Percentiles rank a stretch among this genome's conserved stretches.
These are phyloP conservation scores for Druceiella hillmani DNA, from an alignment of 2,888 invertebrate genomes.

Conservation along the genomic window DNA sequence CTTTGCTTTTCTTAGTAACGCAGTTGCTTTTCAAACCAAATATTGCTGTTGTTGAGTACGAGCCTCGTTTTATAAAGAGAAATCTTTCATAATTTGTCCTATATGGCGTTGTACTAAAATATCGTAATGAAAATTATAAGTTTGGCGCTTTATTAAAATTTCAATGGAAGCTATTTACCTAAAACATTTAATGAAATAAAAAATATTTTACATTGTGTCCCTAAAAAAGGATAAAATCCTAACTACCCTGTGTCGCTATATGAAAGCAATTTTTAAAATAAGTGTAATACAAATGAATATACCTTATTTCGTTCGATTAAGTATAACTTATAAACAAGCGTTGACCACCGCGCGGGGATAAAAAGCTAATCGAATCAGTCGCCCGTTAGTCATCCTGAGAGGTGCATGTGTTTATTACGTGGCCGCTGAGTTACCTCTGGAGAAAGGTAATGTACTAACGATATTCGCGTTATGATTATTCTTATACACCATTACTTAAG, in stretches of 20 bases:
- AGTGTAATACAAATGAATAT: conserved; percentile 6
- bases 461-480: conserved; percentile 10
- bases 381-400: conserved; percentile 9
- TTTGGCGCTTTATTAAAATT: conserved; percentile 8
- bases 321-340: conserved; percentile 7
- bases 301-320: conserved; percentile 8
- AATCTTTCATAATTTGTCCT: conserved; percentile 10
- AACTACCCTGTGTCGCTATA: conserved; percentile 13
- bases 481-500: too few species aligned
- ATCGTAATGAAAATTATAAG: conserved; percentile 8
- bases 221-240: conserved; percentile 10
- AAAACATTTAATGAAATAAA: conserved; percentile 3
- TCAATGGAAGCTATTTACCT: not conserved
- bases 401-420: conserved; percentile 10
- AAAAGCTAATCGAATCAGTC: conserved; percentile 6
- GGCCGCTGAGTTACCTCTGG: conserved; percentile 12
- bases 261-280: conserved; percentile 9
- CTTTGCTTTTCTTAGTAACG: too few species aligned
- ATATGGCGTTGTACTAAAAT: conserved; percentile 10
- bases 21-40: too few species aligned
- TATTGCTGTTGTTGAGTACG: too few species aligned
- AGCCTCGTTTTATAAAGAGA: conserved; percentile 6
- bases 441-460: conserved; percentile 9
- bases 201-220: conserved; percentile 10
- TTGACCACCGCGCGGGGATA: conserved; percentile 4